Evolutionary conservation across 1,140 invertebrate species (phyloP).

Genomic region (Homarus americanus): DNA sequence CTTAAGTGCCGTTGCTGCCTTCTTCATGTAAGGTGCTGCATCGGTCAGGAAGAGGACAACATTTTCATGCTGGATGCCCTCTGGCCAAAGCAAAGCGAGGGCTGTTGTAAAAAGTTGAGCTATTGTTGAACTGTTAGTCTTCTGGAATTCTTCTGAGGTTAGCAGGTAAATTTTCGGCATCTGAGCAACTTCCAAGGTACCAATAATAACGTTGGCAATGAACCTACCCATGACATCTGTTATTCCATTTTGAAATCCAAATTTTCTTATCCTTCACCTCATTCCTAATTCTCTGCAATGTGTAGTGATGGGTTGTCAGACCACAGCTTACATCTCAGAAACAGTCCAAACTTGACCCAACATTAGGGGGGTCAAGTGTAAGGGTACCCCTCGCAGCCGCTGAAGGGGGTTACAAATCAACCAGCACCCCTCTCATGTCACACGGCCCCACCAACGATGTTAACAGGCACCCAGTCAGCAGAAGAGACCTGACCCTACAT

Average conservation of each 20-base stretch:
- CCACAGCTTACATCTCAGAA: no score
- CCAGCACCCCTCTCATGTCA: no score
- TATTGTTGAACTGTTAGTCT: slow-evolving; percentile 46
- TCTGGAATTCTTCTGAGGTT: slow-evolving; percentile 34
- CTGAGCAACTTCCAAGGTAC: slow-evolving; percentile 24
- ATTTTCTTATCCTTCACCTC: slow-evolving; percentile 37
- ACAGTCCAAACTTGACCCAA: no score
- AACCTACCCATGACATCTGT: slow-evolving; percentile 62
- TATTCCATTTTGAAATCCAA: slow-evolving; percentile 69
- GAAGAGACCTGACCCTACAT: no score
- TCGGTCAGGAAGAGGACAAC: slow-evolving; percentile 76
- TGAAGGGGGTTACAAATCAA: no score
- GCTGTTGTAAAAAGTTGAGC: slow-evolving; percentile 42
- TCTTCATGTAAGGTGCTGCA: slow-evolving; percentile 76
- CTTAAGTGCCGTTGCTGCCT: slow-evolving; percentile 74
- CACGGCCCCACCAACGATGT: no score
- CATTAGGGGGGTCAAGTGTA: no score
- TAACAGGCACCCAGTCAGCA: no score
- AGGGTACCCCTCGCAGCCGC: no score
- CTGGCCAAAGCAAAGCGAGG: slow-evolving; percentile 33
- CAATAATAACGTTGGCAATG: slow-evolving; percentile 62
- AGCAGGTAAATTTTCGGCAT: slow-evolving; percentile 40
- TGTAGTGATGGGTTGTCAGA: no score
- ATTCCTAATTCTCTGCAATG: slow-evolving; percentile 1
- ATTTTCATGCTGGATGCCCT: slow-evolving; percentile 72